A percentile compares a stretch with the other conserved stretches of the same genome.
phyloP scores from a whole-genome alignment of 2,113 vertebrate genomes.

The Amphiprion ocellaris region DNA sequence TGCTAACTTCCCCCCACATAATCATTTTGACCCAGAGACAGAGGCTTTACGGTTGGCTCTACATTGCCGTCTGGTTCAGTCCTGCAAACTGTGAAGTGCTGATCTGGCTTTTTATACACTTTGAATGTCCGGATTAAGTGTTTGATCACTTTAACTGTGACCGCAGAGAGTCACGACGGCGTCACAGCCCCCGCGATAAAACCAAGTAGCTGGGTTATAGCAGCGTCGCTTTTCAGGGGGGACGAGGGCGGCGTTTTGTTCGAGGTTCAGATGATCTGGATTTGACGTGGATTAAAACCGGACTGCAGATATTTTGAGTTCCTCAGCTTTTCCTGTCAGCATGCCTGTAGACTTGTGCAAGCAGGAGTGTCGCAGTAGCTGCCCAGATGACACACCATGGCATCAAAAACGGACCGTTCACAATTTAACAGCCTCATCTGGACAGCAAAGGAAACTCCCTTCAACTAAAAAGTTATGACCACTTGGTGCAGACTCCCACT shows the following conservation, averaged over 20 bases:
- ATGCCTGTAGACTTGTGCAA: slow-evolving; percentile 54
- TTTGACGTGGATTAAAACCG: slow-evolving; percentile 45
- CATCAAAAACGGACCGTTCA: slow-evolving; percentile 44
- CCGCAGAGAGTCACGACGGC: slow-evolving; percentile 8
- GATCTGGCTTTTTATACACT: slow-evolving; percentile 47
- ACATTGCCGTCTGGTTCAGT: slow-evolving; percentile 24
- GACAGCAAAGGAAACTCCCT: slow-evolving; percentile 49
- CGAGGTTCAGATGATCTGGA: slow-evolving; percentile 30
- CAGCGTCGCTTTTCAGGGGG: slow-evolving; percentile 7
- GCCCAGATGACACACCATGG: slow-evolving; percentile 9
- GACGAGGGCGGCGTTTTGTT: slow-evolving; percentile 25
- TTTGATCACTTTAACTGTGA: slow-evolving; percentile 52
- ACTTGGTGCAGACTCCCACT: slow-evolving; percentile 60
- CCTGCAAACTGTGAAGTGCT: slow-evolving; percentile 56
- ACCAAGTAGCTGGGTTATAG: slow-evolving; percentile 9
- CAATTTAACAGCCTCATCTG: slow-evolving; percentile 33
- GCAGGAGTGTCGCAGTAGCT: slow-evolving; percentile 41
- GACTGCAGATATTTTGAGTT: slow-evolving; percentile 40
- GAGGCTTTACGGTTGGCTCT: slow-evolving; percentile 19
- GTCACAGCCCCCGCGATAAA: background rate
- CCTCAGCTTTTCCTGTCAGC: slow-evolving; percentile 44
- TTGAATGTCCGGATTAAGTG: slow-evolving; percentile 59
- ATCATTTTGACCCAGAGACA: slow-evolving; percentile 27
- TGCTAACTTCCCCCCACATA: background rate
- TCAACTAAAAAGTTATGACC: slow-evolving; percentile 59